Evolutionary conservation across 2,797 vertebrate genomes (phyloP).

Genomic region (Catostomus latipinnis): DNA sequence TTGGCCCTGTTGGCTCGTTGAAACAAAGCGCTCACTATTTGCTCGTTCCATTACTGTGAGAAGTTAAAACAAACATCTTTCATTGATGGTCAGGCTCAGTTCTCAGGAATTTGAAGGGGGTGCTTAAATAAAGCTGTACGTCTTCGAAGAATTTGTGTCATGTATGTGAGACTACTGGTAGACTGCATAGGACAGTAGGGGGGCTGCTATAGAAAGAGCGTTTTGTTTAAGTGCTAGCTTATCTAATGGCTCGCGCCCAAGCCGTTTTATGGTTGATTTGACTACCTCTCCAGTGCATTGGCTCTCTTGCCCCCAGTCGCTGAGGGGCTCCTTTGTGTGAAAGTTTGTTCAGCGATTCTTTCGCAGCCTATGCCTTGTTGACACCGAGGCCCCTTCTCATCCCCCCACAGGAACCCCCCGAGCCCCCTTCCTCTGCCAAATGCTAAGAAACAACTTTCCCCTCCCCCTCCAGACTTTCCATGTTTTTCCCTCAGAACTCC

Average conservation of each 20-base stretch:
- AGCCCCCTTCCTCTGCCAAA: constrained; percentile 35
- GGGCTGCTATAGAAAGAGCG: constrained; percentile 66
- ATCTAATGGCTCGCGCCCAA: constrained; percentile 66
- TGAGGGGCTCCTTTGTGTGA: constrained; percentile 70
- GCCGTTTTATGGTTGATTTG: constrained; percentile 72
- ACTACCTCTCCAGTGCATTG: constrained; percentile 74
- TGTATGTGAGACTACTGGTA: constrained; percentile 56
- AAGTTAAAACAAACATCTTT: constrained; percentile 74
- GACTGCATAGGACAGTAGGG: constrained; percentile 34
- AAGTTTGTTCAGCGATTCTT: constrained; percentile 73
- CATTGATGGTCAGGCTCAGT: constrained; percentile 68
- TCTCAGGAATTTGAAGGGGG: constrained; percentile 66
- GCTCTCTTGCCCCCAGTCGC: constrained; percentile 63
- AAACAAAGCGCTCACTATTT: constrained; percentile 33
- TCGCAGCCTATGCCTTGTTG: constrained; percentile 71
- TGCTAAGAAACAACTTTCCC: constrained; percentile 36
- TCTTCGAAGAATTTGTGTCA: constrained; percentile 29
- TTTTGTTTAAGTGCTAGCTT: constrained; percentile 72
- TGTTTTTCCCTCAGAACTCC: constrained; percentile 38
- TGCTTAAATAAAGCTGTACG: constrained; percentile 35
- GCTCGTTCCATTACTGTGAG: constrained; percentile 49
- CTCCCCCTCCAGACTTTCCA: constrained; percentile 41
- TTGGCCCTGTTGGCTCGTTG: constrained; percentile 54
- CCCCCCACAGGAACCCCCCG: constrained; percentile 45
- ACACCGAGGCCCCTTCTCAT: constrained; percentile 65